Conservation (phyloP, 2,113 vertebrate genomes). For the Polypterus bichir region DNA sequence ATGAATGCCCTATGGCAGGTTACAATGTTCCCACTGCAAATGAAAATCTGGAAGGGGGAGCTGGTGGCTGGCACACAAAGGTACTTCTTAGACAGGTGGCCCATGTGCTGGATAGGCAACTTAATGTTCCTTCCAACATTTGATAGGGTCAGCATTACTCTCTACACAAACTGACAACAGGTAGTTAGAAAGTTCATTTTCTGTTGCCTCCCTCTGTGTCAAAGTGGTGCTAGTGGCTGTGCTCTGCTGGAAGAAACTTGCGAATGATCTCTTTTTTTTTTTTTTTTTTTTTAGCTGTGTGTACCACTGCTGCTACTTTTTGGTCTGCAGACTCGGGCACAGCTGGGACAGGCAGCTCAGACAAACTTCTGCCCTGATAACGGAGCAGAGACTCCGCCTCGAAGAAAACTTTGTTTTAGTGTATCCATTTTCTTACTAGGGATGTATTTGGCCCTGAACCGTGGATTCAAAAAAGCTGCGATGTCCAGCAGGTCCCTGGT, state of each 20-base stretch:
- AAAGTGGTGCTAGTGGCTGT: slow-evolving; percentile 9
- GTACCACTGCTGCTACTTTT: slow-evolving; percentile 11
- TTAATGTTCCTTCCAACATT: slow-evolving; percentile 20
- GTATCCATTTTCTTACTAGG: slow-evolving; percentile 15
- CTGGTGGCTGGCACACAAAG: slow-evolving; percentile 12
- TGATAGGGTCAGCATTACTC: slow-evolving; percentile 17
- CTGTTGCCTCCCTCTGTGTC: slow-evolving; percentile 11
- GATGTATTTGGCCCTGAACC: slow-evolving; percentile 17
- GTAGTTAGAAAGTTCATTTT: slow-evolving; percentile 17
- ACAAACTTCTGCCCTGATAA: too few species aligned
- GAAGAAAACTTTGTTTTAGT: slow-evolving; percentile 13
- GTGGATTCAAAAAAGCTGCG: slow-evolving; percentile 16
- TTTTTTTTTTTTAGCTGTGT: slow-evolving; percentile 13
- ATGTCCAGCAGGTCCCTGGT: slow-evolving; percentile 18
- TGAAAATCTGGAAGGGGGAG: too few species aligned
- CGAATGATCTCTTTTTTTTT: too few species aligned
- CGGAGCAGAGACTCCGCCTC: slow-evolving; percentile 15
- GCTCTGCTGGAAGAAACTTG: slow-evolving; percentile 19
- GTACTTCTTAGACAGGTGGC: slow-evolving; percentile 19
- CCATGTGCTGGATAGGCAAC: slow-evolving; percentile 16
- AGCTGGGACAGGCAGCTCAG: too few species aligned
- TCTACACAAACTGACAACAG: slow-evolving; percentile 14
- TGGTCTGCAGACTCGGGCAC: too few species aligned
- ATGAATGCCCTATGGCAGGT: too few species aligned
- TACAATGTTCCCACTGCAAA: too few species aligned